Evolutionary conservation across 2,888 invertebrate species (phyloP).

Genomic region (Clistopyga incitator): DNA sequence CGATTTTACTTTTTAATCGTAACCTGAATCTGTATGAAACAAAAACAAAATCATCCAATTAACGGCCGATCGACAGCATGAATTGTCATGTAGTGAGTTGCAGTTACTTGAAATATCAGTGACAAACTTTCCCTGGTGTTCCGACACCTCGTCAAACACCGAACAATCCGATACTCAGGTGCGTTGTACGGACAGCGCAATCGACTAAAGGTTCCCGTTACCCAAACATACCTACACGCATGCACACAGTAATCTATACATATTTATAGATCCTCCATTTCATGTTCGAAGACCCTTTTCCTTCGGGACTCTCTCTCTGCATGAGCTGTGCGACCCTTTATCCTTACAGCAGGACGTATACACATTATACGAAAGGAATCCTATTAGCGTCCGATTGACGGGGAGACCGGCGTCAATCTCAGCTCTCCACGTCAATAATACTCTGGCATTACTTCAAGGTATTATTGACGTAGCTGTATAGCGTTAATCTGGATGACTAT

Average conservation of each 20-base stretch:
- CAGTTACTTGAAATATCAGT: background rate
- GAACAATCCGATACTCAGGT: slow-evolving; percentile 6
- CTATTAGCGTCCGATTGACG: slow-evolving; percentile 68
- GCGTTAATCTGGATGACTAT: slow-evolving; percentile 63
- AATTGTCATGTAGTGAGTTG: background rate
- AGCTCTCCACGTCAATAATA: slow-evolving; percentile 54
- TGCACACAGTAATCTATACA: slow-evolving; percentile 26
- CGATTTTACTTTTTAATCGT: background rate
- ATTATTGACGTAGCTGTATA: slow-evolving; percentile 43
- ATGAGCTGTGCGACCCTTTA: slow-evolving; percentile 12
- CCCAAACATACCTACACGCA: slow-evolving; percentile 32
- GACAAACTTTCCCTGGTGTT: background rate
- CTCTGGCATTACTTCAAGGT: slow-evolving; percentile 30
- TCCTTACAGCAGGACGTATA: slow-evolving; percentile 21
- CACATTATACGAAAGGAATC: slow-evolving; percentile 63
- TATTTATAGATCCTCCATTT: slow-evolving; percentile 46
- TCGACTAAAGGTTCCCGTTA: slow-evolving; percentile 36
- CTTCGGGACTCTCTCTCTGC: slow-evolving; percentile 27
- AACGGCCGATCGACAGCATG: background rate
- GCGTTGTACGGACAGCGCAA: background rate
- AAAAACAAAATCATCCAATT: background rate
- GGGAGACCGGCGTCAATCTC: slow-evolving; percentile 63
- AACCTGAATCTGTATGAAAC: background rate
- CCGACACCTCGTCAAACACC: background rate
- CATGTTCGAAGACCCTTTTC: slow-evolving; percentile 33